Evolutionary conservation across 2,113 vertebrate species (phyloP), one percentile per base, ranked within the genome.

Genomic region (Xenus cinereus): DNA sequence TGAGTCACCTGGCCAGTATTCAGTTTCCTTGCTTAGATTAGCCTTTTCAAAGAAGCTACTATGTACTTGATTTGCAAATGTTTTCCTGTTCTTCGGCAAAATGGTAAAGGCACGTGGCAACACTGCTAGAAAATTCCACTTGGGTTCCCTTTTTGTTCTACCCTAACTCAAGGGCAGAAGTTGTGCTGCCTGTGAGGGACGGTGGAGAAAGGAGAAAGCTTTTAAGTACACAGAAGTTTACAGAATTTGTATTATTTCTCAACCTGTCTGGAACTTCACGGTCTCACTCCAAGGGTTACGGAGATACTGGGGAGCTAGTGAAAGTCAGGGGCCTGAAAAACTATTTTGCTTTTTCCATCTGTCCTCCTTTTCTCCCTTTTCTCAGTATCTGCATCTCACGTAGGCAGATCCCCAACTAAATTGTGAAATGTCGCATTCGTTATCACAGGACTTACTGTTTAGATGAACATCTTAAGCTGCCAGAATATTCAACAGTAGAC

Each of bases 321-420:
- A 73, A 93, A 93, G 64, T 74, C 76, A 79, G 37, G 35, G 60
- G 50, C 32, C 66, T 93, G 63, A 87, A 82, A 71, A 95, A 82
- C 68, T 90, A 39, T 18, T 75, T 69, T 74, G 45, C 54, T 89
- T 60, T 87, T 94, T 78, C 48, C 50, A 87, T 90, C 84, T 93
- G 78, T 93, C 80, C 18, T 94, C 68, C n/a, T 74, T 87, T 95
- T 91, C 66, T 93, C 54, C 67, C 35, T 74, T 89, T 95, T 91
- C 66, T 92, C 54, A 89, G 43, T 85, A 69, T 87, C 69, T 91
- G 48, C 41, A 17, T 84, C 96, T 78, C 35, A 5, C 45, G 91
- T 94, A 94, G 92, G 85, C 89, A 95, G 87, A 93, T 71, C 90
- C 80, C 50, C 80, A 94, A 56, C 64, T 90, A 87, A 93, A 95